A percentile compares a stretch with the other conserved stretches of the same genome.
Conservation (phyloP, 2,888 invertebrate genomes). For the Plebejus argus region DNA sequence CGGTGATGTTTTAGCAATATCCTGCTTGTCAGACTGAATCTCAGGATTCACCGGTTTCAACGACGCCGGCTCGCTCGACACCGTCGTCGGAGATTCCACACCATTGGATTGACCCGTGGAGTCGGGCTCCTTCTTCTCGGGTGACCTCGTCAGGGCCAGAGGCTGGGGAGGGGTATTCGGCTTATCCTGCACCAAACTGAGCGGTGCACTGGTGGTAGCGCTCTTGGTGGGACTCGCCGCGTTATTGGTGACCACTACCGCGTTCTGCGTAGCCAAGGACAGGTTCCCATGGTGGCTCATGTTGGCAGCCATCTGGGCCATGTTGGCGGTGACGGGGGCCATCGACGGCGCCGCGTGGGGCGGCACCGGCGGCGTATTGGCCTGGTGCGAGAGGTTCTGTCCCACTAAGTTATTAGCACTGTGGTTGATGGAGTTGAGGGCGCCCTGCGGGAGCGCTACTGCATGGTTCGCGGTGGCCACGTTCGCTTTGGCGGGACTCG, state of each 20-base stretch:
- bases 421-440: conserved; percentile 66
- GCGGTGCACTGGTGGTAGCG: conserved; percentile 63
- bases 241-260: conserved; percentile 59
- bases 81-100: conserved; percentile 67
- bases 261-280: conserved; percentile 70
- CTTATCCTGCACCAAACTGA: conserved; percentile 73
- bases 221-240: conserved; percentile 63
- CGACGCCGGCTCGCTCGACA: conserved; percentile 55
- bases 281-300: conserved; percentile 78
- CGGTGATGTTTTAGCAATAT: conserved; percentile 71
- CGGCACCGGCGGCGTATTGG: conserved; percentile 54
- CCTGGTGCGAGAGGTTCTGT: conserved; percentile 68
- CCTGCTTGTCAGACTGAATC: conserved; percentile 67
- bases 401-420: conserved; percentile 61
- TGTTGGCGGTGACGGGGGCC: conserved; percentile 76
- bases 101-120: conserved; percentile 69
- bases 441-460: conserved; percentile 67
- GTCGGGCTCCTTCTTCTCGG: conserved; percentile 72
- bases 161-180: conserved; percentile 59
- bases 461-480: conserved; percentile 69
- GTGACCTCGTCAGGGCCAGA: conserved; percentile 71
- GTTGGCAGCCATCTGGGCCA: conserved; percentile 78
- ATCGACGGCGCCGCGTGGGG: conserved; percentile 71
- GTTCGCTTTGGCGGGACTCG: conserved; percentile 72
- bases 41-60: conserved; percentile 69